These are phyloP conservation scores for Petromus typicus DNA, from an alignment of 2,113 vertebrate species.

Conservation along the genomic window DNA sequence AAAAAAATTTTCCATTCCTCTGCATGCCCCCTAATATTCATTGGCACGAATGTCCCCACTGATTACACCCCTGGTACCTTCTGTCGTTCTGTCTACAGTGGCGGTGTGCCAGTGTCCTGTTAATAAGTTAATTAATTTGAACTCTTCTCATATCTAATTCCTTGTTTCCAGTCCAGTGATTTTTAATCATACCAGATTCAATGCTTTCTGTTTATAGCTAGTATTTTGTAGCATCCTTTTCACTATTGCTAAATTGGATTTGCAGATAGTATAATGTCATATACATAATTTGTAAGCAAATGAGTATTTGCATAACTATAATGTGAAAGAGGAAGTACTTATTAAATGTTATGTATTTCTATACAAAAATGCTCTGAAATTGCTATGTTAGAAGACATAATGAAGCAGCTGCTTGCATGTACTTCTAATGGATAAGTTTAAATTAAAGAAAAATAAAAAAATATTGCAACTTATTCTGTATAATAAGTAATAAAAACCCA, in stretches of 20 bases:
- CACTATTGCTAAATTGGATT: neutral
- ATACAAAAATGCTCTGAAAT: neutral
- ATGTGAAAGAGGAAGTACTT: slow-evolving; percentile 11
- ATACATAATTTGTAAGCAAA: neutral
- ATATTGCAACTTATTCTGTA: neutral
- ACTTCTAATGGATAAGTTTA: neutral
- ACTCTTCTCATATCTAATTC: neutral
- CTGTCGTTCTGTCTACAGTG: neutral
- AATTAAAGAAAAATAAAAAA: neutral
- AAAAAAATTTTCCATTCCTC: neutral
- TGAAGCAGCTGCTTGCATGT: neutral
- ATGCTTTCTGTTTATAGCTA: neutral
- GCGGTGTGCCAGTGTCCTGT: neutral
- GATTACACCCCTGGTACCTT: neutral
- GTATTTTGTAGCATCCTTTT: neutral
- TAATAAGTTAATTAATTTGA: neutral
- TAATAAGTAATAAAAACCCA: neutral
- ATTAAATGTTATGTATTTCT: slow-evolving; percentile 18
- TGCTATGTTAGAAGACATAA: neutral
- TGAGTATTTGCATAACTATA: neutral
- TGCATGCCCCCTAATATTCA: neutral
- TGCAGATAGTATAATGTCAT: neutral
- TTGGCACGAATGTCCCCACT: neutral
- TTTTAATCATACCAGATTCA: slow-evolving; percentile 5
- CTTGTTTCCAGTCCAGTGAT: slow-evolving; percentile 10